A percentile compares a stretch with the other conserved stretches of the same genome.
Conservation (phyloP, 2,888 invertebrate species). For the Tipula confusa region DNA sequence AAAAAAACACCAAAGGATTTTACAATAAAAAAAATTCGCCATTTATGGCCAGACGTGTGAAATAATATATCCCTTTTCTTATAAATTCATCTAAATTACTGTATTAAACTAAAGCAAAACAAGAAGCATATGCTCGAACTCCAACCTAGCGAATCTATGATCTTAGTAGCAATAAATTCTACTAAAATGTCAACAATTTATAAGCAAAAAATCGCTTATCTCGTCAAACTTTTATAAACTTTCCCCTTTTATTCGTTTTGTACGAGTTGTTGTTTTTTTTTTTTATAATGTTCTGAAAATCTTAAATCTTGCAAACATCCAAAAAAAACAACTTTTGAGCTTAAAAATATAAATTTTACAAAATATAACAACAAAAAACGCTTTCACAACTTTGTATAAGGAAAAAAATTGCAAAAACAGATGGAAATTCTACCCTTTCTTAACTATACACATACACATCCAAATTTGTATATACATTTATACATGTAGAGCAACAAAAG, state of each 20-base stretch:
- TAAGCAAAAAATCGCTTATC: neutral
- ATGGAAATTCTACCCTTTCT: conserved; percentile 15
- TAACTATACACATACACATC: too few relatives aligned
- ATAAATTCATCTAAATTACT: too few relatives aligned
- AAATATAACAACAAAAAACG: neutral
- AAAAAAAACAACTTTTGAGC: neutral
- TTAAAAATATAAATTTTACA: neutral
- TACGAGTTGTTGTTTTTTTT: neutral
- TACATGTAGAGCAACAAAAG: neutral
- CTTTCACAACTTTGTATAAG: neutral
- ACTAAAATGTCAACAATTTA: neutral
- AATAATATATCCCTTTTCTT: too few relatives aligned
- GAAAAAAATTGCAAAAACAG: neutral
- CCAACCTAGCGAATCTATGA: neutral
- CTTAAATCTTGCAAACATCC: neutral
- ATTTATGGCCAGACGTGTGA: too few relatives aligned
- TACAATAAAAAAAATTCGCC: too few relatives aligned
- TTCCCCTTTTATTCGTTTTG: neutral
- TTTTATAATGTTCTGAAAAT: neutral
- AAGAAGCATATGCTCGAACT: neutral
- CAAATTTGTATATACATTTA: neutral
- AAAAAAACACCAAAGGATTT: too few relatives aligned
- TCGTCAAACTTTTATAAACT: neutral
- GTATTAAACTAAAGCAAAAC: too few relatives aligned
- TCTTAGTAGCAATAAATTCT: neutral